Base-by-base conservation (phyloP, 2,113 vertebrate species). In the Cairina moschata region DNA sequence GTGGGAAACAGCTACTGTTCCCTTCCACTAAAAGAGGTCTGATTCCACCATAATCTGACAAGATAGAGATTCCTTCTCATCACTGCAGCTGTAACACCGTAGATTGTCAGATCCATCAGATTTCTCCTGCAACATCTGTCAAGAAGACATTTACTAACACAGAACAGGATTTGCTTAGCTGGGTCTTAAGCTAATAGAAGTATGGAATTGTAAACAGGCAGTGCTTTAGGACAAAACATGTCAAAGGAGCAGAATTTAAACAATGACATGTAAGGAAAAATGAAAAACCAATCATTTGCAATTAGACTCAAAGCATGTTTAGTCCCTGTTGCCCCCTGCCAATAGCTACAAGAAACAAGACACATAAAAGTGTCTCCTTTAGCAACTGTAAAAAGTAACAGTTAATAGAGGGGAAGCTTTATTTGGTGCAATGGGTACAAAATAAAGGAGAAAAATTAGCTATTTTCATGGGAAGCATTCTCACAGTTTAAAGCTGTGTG, bases 171-270 rank as follows among this genome's bases (percentile, higher is more conserved):
- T 92, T 88, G 85, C 85, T 96, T 73, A 95, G 86, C 67, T 76
- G 59, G 83, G 74, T 90, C 81, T 93, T 92, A 93, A 97, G 88
- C 89, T 95, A 95, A 95, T 50, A 91, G 93, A 93, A 95, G 69
- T 91, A 93, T 22, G 66, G 94, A 95, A 95, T 52, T 95, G 81
- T 96, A 95, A 97, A 96, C 63, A 96, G 83, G 84, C 73, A 93
- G 88, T 38, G 83, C 96, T 97, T 80, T 84, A 97, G 95, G 95
- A 98, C 69, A 97, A 90, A 96, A 96, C 60, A 80, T 56, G 96
- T 92, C 95, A 96, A 91, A 96, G 75, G 42, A 95, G 46, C 60
- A 93, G 86, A 93, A 93, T 66, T 95, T 93, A 83, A 97, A 93
- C 83, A 95, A 78, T 83, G 91, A 95, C 60, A 85, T 16, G 34